A percentile compares a stretch with the other conserved stretches of the same genome.
phyloP scores from a whole-genome alignment of 2,888 invertebrate genomes.

The Ametastegia equiseti region DNA sequence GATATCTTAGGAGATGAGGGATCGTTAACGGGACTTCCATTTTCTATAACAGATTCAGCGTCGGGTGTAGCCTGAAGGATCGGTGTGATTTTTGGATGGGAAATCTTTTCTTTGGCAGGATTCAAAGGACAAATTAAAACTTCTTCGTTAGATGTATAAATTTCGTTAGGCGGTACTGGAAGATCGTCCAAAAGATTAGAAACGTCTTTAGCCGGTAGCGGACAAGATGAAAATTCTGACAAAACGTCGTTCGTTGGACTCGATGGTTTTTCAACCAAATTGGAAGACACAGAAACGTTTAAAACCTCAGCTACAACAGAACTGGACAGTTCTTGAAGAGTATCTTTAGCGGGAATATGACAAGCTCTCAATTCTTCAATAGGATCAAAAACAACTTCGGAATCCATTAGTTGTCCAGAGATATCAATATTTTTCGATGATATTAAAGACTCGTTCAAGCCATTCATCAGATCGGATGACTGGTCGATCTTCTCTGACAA shows the following conservation, averaged over 20 bases:
- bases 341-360: slow-evolving; percentile 12
- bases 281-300: not conserved
- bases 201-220: slow-evolving; percentile 6
- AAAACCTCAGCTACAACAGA: slow-evolving; percentile 26
- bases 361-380: slow-evolving; percentile 38
- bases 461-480: not conserved
- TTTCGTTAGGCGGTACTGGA: slow-evolving; percentile 32
- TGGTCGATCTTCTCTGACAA: slow-evolving; percentile 12
- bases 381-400: slow-evolving; percentile 32
- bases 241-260: slow-evolving; percentile 15
- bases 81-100: not conserved
- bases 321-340: slow-evolving; percentile 19
- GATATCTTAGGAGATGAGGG: slow-evolving; percentile 49
- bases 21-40: slow-evolving; percentile 12
- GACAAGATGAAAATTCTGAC: slow-evolving; percentile 4
- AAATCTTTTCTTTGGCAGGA: slow-evolving; percentile 25
- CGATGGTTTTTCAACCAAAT: not conserved
- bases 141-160: not conserved
- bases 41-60: slow-evolving; percentile 6
- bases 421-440: not conserved
- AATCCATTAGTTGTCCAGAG: not conserved
- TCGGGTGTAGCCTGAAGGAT: not conserved
- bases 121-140: not conserved
- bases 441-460: not conserved
- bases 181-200: slow-evolving; percentile 22